phyloP scores from a whole-genome alignment of 2,113 vertebrate genomes.

The Poeciliopsis retropinna region DNA sequence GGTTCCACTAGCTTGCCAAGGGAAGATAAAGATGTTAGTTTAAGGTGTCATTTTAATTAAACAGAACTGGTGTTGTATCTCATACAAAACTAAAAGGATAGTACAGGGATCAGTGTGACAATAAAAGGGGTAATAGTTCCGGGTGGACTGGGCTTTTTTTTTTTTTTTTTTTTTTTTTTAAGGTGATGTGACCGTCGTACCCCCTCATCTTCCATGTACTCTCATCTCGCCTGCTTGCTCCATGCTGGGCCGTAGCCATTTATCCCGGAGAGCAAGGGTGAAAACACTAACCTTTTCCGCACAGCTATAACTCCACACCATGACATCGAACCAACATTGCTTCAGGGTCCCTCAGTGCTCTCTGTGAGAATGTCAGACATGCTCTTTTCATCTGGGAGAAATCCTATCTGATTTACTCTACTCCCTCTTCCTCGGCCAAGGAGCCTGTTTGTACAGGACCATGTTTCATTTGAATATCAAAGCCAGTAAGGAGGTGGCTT shows the following conservation, averaged over 20 bases:
- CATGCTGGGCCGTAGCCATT: conserved; percentile 67
- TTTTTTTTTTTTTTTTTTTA: conserved; percentile 42
- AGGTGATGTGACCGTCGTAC: conserved; percentile 47
- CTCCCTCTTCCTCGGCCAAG: conserved; percentile 54
- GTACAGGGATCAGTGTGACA: conserved; percentile 63
- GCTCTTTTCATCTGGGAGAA: conserved; percentile 75
- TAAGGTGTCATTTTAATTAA: conserved; percentile 4
- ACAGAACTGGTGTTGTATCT: conserved; percentile 26
- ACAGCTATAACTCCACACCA: conserved; percentile 75
- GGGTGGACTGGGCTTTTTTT: conserved; percentile 38
- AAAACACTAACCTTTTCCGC: conserved; percentile 73
- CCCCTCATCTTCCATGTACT: conserved; percentile 49
- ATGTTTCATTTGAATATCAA: conserved; percentile 83
- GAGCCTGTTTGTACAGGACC: conserved; percentile 68
- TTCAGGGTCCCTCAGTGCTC: conserved; percentile 68
- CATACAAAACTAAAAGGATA: conserved; percentile 56
- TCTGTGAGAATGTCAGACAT: conserved; percentile 75
- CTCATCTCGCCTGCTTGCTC: conserved; percentile 40
- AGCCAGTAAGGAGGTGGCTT: conserved; percentile 72
- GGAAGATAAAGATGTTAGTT: neutral
- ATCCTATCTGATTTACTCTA: conserved; percentile 74
- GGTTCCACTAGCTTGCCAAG: too few species aligned
- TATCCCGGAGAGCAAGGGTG: conserved; percentile 65
- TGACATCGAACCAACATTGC: conserved; percentile 76
- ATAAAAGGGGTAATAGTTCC: conserved; percentile 54